Conservation (phyloP, 2,888 invertebrate species). For the Volucella bombylans region DNA sequence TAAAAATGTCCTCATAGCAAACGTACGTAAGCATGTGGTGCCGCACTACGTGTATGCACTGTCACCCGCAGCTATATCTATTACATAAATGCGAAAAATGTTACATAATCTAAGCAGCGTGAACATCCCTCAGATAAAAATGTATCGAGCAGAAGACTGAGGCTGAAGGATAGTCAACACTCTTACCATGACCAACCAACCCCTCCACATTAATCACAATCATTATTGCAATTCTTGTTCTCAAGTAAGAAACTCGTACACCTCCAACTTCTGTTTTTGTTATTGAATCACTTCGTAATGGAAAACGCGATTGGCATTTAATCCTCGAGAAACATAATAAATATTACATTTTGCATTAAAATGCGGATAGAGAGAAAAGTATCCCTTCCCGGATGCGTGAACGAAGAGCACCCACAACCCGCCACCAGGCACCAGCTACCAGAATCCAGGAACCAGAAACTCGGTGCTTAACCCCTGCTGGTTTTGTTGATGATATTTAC, state of each 20-base stretch:
- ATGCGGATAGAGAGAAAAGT: slow-evolving; percentile 34
- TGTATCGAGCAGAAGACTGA: slow-evolving; percentile 46
- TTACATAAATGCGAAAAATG: slow-evolving; percentile 19
- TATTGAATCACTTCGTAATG: slow-evolving; percentile 70
- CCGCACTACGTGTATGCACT: slow-evolving; percentile 12
- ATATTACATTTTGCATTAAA: slow-evolving; percentile 70
- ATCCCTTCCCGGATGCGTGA: slow-evolving; percentile 9
- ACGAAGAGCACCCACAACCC: too few relatives aligned
- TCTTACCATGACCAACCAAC: slow-evolving; percentile 24
- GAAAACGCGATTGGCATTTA: slow-evolving; percentile 68
- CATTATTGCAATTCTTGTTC: slow-evolving; percentile 46
- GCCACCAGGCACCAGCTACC: too few relatives aligned
- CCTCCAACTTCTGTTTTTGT: slow-evolving; percentile 5
- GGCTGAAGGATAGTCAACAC: slow-evolving; percentile 12
- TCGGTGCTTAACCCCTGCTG: slow-evolving; percentile 33
- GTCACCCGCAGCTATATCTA: slow-evolving; percentile 31
- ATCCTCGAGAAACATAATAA: slow-evolving; percentile 65
- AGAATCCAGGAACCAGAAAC: too few relatives aligned
- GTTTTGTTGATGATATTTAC: slow-evolving; percentile 58
- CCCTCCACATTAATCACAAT: slow-evolving; percentile 63
- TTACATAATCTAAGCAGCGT: neutral
- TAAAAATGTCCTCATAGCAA: slow-evolving; percentile 9
- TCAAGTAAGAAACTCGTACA: neutral
- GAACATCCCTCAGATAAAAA: slow-evolving; percentile 3
- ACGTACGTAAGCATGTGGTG: slow-evolving; percentile 20